Conservation (phyloP, 2,888 invertebrate species). For the Camptogramma bilineatum region DNA sequence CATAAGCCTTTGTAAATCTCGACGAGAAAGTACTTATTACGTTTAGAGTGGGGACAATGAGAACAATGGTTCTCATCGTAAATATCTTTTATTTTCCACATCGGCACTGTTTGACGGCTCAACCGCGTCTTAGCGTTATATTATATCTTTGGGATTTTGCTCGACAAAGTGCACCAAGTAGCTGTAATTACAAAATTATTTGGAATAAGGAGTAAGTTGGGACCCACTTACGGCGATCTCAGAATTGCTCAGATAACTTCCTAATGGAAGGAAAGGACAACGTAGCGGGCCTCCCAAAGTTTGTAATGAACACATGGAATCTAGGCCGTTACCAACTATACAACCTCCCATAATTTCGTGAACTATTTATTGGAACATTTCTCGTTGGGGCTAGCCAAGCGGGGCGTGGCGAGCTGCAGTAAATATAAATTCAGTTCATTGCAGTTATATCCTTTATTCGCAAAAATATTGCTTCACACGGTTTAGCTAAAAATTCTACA, state of each 20-base stretch:
- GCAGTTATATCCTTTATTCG: conserved; percentile 53
- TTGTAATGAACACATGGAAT: conserved; percentile 50
- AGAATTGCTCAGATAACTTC: conserved; percentile 47
- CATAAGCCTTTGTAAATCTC: conserved; percentile 53
- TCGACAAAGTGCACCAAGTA: conserved; percentile 26
- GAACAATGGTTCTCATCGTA: conserved; percentile 61
- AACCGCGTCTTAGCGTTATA: conserved; percentile 46
- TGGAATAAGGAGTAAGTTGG: conserved; percentile 39
- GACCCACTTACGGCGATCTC: conserved; percentile 44
- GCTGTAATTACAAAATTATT: conserved; percentile 40
- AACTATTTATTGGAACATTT: conserved; percentile 52
- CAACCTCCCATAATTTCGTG: conserved; percentile 45
- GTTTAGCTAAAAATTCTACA: conserved; percentile 7
- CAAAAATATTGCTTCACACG: conserved; percentile 37
- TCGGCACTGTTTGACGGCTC: conserved; percentile 52
- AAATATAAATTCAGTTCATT: conserved; percentile 53
- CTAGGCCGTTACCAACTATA: conserved; percentile 42
- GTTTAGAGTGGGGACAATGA: conserved; percentile 57
- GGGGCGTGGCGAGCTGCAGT: conserved; percentile 43
- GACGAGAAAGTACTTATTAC: conserved; percentile 51
- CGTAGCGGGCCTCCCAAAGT: conserved; percentile 44
- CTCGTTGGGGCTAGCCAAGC: conserved; percentile 50
- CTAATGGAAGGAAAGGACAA: conserved; percentile 47
- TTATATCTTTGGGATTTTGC: conserved; percentile 29
- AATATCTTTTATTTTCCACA: conserved; percentile 65